Evolutionary conservation across 2,888 invertebrate genomes (phyloP).

Genomic region (Plusia festucae): DNA sequence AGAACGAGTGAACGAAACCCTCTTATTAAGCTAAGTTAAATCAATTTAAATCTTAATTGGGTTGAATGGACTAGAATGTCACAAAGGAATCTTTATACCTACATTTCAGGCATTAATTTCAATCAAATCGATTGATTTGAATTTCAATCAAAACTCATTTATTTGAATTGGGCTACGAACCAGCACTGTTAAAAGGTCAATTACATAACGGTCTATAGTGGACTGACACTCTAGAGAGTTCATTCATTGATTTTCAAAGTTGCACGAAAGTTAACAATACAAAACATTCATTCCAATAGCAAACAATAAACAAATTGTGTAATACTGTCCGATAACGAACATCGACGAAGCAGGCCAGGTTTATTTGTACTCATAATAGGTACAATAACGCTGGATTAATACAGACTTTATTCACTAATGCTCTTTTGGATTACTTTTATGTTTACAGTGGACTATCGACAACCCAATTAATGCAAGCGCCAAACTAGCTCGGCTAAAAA

Average conservation of each 20-base stretch:
- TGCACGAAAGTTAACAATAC: conserved; percentile 21
- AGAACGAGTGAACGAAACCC: too few relatives aligned
- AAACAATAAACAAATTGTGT: conserved; percentile 27
- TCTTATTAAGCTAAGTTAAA: too few relatives aligned
- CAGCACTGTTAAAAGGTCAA: too few relatives aligned
- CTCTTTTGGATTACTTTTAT: conserved; percentile 50
- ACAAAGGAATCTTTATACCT: too few relatives aligned
- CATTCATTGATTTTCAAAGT: conserved; percentile 32
- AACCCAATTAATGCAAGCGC: conserved; percentile 56
- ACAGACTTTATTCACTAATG: conserved; percentile 28
- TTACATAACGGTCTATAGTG: too few relatives aligned
- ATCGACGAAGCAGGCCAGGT: conserved; percentile 35
- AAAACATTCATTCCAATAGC: conserved; percentile 6
- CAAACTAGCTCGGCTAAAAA: conserved; percentile 59
- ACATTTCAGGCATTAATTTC: too few relatives aligned
- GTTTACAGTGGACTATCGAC: conserved; percentile 58
- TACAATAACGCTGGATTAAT: neutral
- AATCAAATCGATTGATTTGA: too few relatives aligned
- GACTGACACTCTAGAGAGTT: conserved; percentile 12
- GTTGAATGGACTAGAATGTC: too few relatives aligned
- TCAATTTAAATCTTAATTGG: too few relatives aligned
- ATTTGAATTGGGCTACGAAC: too few relatives aligned
- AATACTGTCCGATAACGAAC: conserved; percentile 18
- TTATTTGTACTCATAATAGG: conserved; percentile 1
- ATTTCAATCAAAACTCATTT: too few relatives aligned